Evolutionary conservation across 2,797 vertebrate species (phyloP), one percentile per base, ranked within the genome.

Genomic region (Schizothorax lantsangensis): DNA sequence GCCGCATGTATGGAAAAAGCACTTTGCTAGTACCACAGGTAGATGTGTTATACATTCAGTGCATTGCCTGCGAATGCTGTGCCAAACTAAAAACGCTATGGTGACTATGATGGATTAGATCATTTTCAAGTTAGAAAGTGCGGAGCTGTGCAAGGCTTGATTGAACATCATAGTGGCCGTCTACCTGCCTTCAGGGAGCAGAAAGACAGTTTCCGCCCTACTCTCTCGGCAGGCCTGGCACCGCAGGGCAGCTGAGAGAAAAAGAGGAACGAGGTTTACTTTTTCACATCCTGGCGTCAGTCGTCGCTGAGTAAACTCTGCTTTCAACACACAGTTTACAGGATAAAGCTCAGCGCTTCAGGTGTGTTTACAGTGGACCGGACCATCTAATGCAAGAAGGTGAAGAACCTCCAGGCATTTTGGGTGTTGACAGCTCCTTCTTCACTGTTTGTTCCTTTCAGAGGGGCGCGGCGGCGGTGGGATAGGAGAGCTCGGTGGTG

Each of bases 91-190:
- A 88, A 89, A 83, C 45, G 82, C 72, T 45, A 84, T 81, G 47
- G 72, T 72, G 38, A 57, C 71, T 79, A 38, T 87, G 89, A 87
- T 82, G 74, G 79, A 88, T 87, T 79, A 82, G 77, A 71, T 71
- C 78, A 77, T 86, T 82, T 88, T 79, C 15, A 45, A 80, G 57
- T 88, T 62, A 80, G 57, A 85, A 83, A 89, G 86, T 79, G 83
- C 82, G 68, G 79, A 71, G 77, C 66, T 43, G 45, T 64, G 79
- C 83, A 75, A 81, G 77, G 80, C 40, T 36, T 83, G 81, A 77
- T 79, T 84, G 83, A 85, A 84, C 64, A 49, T 87, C 85, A 87
- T 83, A 89, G 77, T 79, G 80, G 75, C 47, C n/a, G 74, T 86
- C 57, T 57, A 88, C 62, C 40, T n/a, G 49, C 84, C 84, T 80